Percentiles rank a stretch among this genome's conserved stretches.
Conservation (phyloP, 2,888 invertebrate species). For the Chloroclysta siterata region DNA sequence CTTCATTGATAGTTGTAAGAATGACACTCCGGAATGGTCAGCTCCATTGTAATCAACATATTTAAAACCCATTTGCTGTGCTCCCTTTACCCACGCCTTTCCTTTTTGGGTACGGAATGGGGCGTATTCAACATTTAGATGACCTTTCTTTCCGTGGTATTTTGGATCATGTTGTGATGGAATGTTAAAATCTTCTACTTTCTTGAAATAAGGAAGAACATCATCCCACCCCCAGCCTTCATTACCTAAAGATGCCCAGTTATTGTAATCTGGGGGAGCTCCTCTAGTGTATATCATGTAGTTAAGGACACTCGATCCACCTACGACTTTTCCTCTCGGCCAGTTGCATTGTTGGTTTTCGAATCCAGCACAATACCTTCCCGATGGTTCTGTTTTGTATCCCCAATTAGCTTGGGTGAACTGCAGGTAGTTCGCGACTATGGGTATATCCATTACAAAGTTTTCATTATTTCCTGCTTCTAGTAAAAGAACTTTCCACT, state of each 20-base stretch:
- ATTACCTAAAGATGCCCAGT: constrained; percentile 90
- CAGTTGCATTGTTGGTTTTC: constrained; percentile 90
- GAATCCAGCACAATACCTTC: constrained; percentile 89
- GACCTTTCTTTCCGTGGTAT: constrained; percentile 84
- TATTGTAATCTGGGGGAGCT: constrained; percentile 89
- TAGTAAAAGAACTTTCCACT: constrained; percentile 88
- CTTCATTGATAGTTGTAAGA: constrained; percentile 86
- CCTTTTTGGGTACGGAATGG: constrained; percentile 81
- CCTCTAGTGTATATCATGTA: constrained; percentile 93
- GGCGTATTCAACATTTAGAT: constrained; percentile 82
- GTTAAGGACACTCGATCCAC: constrained; percentile 92
- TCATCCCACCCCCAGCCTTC: constrained; percentile 90
- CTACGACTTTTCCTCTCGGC: constrained; percentile 93
- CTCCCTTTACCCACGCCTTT: constrained; percentile 86
- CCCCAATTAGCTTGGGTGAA: constrained; percentile 91
- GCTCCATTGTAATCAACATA: constrained; percentile 86
- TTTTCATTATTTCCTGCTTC: constrained; percentile 91
- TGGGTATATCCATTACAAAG: constrained; percentile 90
- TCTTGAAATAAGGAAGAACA: constrained; percentile 91
- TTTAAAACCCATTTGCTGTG: constrained; percentile 85
- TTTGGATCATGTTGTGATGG: constrained; percentile 78
- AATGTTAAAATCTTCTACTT: constrained; percentile 89
- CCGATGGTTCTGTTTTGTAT: constrained; percentile 91
- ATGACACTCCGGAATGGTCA: constrained; percentile 86
- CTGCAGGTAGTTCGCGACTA: constrained; percentile 90